A percentile compares a stretch with the other conserved stretches of the same genome.
phyloP scores from a whole-genome alignment of 1,140 invertebrate species.

The Ips typographus region DNA sequence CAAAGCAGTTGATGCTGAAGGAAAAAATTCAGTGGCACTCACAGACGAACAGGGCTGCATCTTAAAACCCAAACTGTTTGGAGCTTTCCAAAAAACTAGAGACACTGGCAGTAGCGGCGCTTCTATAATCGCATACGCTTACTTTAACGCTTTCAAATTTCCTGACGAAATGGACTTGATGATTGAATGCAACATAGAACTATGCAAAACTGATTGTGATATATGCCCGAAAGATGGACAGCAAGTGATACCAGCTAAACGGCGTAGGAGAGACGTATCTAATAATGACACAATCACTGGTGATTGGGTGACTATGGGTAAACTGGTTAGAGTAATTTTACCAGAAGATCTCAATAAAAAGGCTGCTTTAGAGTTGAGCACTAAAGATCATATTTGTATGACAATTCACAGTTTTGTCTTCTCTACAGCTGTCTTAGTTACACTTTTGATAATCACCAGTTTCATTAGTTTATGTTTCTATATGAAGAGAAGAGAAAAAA shows the following conservation, averaged over 20 bases:
- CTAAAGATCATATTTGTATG: conserved; percentile 53
- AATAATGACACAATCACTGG: conserved; percentile 57
- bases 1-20: conserved; percentile 68
- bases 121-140: conserved; percentile 77
- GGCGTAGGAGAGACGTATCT: conserved; percentile 57
- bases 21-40: conserved; percentile 65
- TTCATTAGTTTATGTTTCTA: conserved; percentile 51
- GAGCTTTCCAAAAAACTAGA: conserved; percentile 76
- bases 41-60: conserved; percentile 79
- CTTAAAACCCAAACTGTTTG: conserved; percentile 79
- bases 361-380: conserved; percentile 41
- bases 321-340: conserved; percentile 66
- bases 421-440: conserved; percentile 49
- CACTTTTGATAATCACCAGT: conserved; percentile 51
- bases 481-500: conserved; percentile 43
- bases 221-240: conserved; percentile 69
- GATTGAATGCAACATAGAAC: conserved; percentile 81
- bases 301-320: conserved; percentile 59
- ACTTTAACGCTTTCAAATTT: conserved; percentile 86
- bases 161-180: conserved; percentile 84
- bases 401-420: conserved; percentile 53
- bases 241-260: conserved; percentile 62
- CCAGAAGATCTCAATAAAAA: conserved; percentile 59
- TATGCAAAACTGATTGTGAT: conserved; percentile 80
- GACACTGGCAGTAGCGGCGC: conserved; percentile 71